phyloP scores from a whole-genome alignment of 2,113 vertebrate genomes.

The Coregonus clupeaformis region DNA sequence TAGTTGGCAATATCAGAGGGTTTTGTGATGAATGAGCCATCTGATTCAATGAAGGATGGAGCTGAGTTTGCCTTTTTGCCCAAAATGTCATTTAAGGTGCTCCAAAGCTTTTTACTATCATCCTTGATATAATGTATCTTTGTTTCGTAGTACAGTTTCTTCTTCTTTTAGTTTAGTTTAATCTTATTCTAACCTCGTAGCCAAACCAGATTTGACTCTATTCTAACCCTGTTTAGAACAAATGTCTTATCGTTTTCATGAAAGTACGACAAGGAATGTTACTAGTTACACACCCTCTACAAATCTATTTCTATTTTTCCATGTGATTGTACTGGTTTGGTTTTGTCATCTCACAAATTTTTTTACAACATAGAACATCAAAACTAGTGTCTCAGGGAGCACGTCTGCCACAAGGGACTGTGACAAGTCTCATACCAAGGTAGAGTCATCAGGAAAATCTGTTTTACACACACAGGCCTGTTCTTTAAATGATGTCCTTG shows the following conservation, averaged over 20 bases:
- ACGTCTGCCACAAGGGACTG: background rate
- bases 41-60: too few species aligned
- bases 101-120: too few species aligned
- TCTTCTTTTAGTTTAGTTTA: constrained; percentile 34
- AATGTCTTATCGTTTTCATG: constrained; percentile 45
- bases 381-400: background rate
- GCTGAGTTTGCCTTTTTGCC: too few species aligned
- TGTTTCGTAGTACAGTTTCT: too few species aligned
- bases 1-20: too few species aligned
- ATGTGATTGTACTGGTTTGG: background rate
- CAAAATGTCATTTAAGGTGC: too few species aligned
- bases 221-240: constrained; percentile 46
- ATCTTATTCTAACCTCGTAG: constrained; percentile 53
- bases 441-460: background rate
- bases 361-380: background rate
- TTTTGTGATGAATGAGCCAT: too few species aligned
- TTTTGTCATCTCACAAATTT: too few species aligned
- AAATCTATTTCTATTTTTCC: background rate
- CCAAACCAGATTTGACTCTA: constrained; percentile 46
- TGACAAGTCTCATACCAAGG: background rate
- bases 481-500: background rate
- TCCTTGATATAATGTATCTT: too few species aligned
- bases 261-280: background rate
- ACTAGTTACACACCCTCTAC: too few species aligned
- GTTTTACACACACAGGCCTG: background rate